Base-by-base conservation (phyloP, 2,888 invertebrate species). In the Biston stratarius region DNA sequence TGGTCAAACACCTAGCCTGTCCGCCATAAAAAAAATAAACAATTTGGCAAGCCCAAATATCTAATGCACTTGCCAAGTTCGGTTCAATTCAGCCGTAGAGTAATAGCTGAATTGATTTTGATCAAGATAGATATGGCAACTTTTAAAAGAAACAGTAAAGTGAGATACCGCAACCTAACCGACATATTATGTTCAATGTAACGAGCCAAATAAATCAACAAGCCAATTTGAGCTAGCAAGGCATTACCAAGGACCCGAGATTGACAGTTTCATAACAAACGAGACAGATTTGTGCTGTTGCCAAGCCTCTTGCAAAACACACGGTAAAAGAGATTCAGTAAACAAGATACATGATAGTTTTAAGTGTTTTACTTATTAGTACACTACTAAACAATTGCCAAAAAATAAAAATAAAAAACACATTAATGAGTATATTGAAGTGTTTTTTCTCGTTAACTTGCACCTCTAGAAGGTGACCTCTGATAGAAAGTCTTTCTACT, bases 141-240 rank as follows among this genome's bases (percentile, higher is more conserved):
- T 15, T 33, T n/a, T 38, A 14, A 34, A 11, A 11, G 1, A 15
- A 53, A 10, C 53, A 40, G 8, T 33, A 14, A 24, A 51, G 42
- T 36, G 57, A n/a, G 38, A 33, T 11, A 58, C 42, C 24, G n/a
- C 40, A 24, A 8, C 24, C 33, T 15, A 40, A 44, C 34, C 0
- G 36, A 49, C 33, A 48, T 34, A 33, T 33, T 45, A 11, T 48
- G 40, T 34, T 34, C 53, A 40, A 59, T 33, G 8, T 53, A 64
- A 64, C 48, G 48, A 64, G 40, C 58, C 40, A 34, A 55, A 65
- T 61, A 65, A 65, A 65, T 65, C 55, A 61, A 42, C 33, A 34
- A 38, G 33, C 33, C 40, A 64, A 61, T 66, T 36, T 10, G 33
- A 66, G 61, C 47, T 56, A 65, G 60, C 57, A 48, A 57, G 61